A percentile compares a stretch with the other conserved stretches of the same genome.
These are phyloP conservation scores for Gastrophryne carolinensis DNA, from an alignment of 2,797 vertebrate species.

Conservation along the genomic window DNA sequence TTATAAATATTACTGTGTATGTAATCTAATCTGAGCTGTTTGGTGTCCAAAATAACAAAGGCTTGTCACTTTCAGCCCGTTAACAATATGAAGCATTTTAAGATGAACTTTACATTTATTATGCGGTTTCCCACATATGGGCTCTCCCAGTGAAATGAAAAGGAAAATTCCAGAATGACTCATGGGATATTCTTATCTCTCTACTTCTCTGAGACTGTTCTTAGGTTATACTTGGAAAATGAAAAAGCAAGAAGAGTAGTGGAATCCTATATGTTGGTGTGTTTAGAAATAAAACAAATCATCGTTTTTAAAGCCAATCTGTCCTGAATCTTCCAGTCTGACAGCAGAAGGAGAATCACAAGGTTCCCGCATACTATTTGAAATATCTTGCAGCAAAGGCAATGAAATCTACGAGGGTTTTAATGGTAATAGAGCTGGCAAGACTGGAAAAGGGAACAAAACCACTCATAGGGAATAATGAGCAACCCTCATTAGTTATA, in stretches of 20 bases:
- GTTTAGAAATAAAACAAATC: not conserved
- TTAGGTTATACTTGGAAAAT: not conserved
- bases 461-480: too few relatives aligned
- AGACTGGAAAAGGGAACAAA: too few relatives aligned
- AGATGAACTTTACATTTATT: conserved; percentile 29
- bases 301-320: too few relatives aligned
- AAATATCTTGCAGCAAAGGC: too few relatives aligned
- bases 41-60: conserved; percentile 43
- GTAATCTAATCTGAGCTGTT: conserved; percentile 39
- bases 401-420: too few relatives aligned
- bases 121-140: conserved; percentile 7
- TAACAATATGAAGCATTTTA: conserved; percentile 36
- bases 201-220: not conserved
- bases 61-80: conserved; percentile 32
- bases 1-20: conserved; percentile 36
- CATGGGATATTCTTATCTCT: not conserved
- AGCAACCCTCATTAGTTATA: too few relatives aligned
- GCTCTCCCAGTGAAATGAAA: not conserved
- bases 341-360: too few relatives aligned
- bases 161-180: not conserved
- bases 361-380: too few relatives aligned
- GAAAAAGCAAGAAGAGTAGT: not conserved
- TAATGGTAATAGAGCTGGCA: too few relatives aligned
- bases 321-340: too few relatives aligned
- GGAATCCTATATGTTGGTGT: not conserved